Evolutionary conservation across 2,797 vertebrate genomes (phyloP).

Genomic region (Phylloscopus collybita): DNA sequence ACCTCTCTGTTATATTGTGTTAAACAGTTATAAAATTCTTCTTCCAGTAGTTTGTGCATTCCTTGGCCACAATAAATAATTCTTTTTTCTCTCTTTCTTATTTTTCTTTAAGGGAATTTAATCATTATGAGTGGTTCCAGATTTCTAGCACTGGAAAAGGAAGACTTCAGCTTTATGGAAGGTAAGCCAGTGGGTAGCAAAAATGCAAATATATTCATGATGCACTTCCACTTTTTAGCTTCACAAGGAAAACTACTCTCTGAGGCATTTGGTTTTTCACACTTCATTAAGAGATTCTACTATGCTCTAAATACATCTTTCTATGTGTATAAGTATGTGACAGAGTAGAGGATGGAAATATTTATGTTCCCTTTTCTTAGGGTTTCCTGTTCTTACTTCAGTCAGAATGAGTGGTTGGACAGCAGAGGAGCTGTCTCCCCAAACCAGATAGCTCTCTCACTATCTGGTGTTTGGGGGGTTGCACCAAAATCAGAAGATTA

Average conservation of each 20-base stretch:
- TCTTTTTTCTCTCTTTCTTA: neutral
- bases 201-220: neutral
- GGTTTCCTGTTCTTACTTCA: neutral
- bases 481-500: neutral
- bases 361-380: neutral
- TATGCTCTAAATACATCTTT: neutral
- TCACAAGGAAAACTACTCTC: neutral
- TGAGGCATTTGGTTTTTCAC: neutral
- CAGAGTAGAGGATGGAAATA: neutral
- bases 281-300: neutral
- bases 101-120: neutral
- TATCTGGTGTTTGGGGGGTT: neutral
- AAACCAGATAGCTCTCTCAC: neutral
- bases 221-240: neutral
- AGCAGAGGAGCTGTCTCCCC: neutral
- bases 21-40: constrained; percentile 4
- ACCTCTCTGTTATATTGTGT: neutral
- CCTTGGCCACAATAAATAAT: neutral
- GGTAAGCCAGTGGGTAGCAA: neutral
- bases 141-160: neutral
- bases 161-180: neutral
- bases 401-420: neutral
- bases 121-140: neutral
- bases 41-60: constrained; percentile 1
- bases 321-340: neutral